Evolutionary conservation across 1,140 invertebrate species (phyloP), one percentile per base, ranked within the genome.

Genomic region (Drosophila bifasciata): DNA sequence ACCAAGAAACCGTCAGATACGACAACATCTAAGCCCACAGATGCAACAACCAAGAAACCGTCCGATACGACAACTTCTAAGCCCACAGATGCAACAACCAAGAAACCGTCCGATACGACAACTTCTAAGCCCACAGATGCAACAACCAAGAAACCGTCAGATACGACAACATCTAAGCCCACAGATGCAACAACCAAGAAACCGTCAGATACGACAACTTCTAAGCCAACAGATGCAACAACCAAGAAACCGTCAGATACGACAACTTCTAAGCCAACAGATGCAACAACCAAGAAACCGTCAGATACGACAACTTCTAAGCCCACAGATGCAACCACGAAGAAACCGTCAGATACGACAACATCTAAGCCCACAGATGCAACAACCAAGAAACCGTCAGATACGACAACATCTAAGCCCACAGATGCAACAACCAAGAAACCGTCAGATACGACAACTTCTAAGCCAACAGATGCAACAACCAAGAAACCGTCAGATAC

Each of bases 231-330:
- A 2, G 50, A 53, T 16, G 11, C 9, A n/a, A 53, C 50, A 0
- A 15, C 36, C 6, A 53, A 53, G 13, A 53, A 41, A 5, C 51
- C 51, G 5, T 21, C 51, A 0, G 51, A 53, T 11, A 13, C 9
- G 5, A 53, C 51, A 3, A 25, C 39, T 16, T 9, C 0, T 0
- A 53, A 53, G 13, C 36, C 36, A 0, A 23, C 49, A 5, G 49
- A 51, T 15, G 13, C 21, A 7, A 51, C 49, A 4, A 36, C 25
- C 7, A 51, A 51, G 25, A 53, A 53, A 36, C 49, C 49, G 2
- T 17, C 49, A 3, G 49, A 51, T 15, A 11, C n/a, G 0, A 51
- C 49, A 1, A 16, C 48, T 13, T 7, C 5, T 5, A 23, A 23
- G 4, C 23, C 23, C 23, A 23, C 23, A 0, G 23, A 23, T 23